Conservation (phyloP, 2,888 invertebrate genomes). For the Drosophila nigricruria region DNA sequence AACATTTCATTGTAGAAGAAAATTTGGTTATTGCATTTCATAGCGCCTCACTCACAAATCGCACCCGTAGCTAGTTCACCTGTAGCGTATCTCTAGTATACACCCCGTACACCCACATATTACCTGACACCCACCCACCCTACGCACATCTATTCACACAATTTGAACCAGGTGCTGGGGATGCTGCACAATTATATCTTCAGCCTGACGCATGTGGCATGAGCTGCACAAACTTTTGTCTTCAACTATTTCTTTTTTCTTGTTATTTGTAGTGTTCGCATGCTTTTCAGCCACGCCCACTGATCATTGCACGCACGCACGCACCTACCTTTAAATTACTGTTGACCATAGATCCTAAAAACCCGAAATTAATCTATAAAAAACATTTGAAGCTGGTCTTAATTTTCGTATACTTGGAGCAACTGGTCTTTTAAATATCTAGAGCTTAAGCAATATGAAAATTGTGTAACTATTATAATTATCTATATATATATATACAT, state of each 20-base stretch:
- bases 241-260: background rate
- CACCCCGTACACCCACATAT: background rate
- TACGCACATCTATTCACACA: conserved; percentile 22
- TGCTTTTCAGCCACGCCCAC: conserved; percentile 52
- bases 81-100: conserved; percentile 8
- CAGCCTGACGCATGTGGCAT: conserved; percentile 41
- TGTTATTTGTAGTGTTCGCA: conserved; percentile 36
- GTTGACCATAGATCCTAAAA: conserved; percentile 25
- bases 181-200: conserved; percentile 7
- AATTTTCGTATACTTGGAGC: conserved; percentile 49
- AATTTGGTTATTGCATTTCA: background rate
- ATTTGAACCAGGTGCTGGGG: conserved; percentile 25
- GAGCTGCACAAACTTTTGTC: conserved; percentile 12
- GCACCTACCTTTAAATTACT: conserved; percentile 33
- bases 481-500: conserved; percentile 15
- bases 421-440: conserved; percentile 48
- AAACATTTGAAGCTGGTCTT: conserved; percentile 36
- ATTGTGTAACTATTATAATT: conserved; percentile 50
- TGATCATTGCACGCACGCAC: conserved; percentile 44
- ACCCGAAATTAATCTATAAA: conserved; percentile 10
- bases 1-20: conserved; percentile 9
- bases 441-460: conserved; percentile 64
- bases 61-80: conserved; percentile 22
- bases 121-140: background rate
- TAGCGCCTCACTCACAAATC: background rate